Conservation (phyloP, 2,797 vertebrate species). For the Pampus argenteus region DNA sequence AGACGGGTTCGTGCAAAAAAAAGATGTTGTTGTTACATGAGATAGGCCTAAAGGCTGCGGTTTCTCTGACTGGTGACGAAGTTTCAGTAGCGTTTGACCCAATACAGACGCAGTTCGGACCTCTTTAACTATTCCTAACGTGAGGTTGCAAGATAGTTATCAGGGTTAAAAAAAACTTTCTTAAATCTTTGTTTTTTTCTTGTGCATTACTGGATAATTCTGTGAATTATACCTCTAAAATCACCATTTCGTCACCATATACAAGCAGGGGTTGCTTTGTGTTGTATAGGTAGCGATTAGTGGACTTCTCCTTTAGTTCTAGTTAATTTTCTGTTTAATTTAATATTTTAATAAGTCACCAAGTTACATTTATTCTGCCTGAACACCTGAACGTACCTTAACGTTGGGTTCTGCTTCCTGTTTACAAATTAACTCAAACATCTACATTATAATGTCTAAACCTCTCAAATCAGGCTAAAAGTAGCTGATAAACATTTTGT, state of each 20-base stretch:
- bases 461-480: neutral
- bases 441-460: neutral
- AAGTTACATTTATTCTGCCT: neutral
- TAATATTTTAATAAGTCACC: too few relatives aligned
- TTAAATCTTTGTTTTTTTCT: neutral
- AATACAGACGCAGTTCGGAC: neutral
- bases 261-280: too few relatives aligned
- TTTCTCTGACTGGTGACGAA: slow-evolving; percentile 11
- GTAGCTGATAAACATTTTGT: neutral
- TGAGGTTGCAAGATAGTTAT: neutral
- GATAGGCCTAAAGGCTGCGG: slow-evolving; percentile 1
- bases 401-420: slow-evolving; percentile 10
- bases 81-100: neutral
- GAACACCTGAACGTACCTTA: neutral
- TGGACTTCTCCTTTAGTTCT: too few relatives aligned
- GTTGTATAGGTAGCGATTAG: neutral
- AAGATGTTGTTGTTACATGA: slow-evolving; percentile 10
- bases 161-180: too few relatives aligned
- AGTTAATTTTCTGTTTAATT: slow-evolving; percentile 12
- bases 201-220: neutral
- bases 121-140: neutral
- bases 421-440: slow-evolving; percentile 47
- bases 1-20: neutral
- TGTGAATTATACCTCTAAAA: too few relatives aligned
- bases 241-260: too few relatives aligned